These are phyloP conservation scores for Fulmarus glacialis DNA, from an alignment of 2,113 vertebrate species.

Conservation along the genomic window DNA sequence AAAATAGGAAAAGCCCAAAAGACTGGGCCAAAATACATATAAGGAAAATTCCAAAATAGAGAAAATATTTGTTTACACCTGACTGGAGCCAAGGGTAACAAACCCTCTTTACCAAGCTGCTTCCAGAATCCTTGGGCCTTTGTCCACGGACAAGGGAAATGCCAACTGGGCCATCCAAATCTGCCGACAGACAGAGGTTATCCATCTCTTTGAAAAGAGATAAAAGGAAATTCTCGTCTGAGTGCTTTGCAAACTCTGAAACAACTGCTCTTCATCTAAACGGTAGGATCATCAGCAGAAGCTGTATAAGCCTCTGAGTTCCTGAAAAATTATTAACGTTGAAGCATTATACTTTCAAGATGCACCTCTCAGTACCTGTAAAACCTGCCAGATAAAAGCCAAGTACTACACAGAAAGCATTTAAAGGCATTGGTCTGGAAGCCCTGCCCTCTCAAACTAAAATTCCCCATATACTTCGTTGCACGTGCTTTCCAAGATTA, in stretches of 20 bases:
- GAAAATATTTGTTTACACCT: not conserved
- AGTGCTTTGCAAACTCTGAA: not conserved
- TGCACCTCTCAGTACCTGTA: not conserved
- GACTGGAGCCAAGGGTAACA: not conserved
- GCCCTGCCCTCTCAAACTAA: not conserved
- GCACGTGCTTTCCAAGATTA: not conserved
- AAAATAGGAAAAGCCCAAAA: not conserved
- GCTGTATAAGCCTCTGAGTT: not conserved
- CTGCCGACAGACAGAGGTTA: constrained; percentile 9
- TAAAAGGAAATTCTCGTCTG: not conserved
- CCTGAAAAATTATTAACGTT: not conserved
- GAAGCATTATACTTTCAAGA: not conserved
- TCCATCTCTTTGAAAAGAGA: not conserved
- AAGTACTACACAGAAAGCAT: not conserved
- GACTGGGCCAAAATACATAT: not conserved
- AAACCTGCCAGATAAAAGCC: not conserved
- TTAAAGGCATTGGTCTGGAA: not conserved
- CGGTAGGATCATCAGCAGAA: not conserved
- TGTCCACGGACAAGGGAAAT: constrained; percentile 22
- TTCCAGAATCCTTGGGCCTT: constrained; percentile 21
- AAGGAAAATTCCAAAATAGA: not conserved
- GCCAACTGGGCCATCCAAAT: constrained; percentile 31
- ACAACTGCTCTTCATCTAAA: not conserved
- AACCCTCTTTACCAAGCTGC: not conserved
- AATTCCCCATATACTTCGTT: not conserved